phyloP scores from a whole-genome alignment of 2,888 invertebrate genomes.

The Perizoma flavofasciatum region DNA sequence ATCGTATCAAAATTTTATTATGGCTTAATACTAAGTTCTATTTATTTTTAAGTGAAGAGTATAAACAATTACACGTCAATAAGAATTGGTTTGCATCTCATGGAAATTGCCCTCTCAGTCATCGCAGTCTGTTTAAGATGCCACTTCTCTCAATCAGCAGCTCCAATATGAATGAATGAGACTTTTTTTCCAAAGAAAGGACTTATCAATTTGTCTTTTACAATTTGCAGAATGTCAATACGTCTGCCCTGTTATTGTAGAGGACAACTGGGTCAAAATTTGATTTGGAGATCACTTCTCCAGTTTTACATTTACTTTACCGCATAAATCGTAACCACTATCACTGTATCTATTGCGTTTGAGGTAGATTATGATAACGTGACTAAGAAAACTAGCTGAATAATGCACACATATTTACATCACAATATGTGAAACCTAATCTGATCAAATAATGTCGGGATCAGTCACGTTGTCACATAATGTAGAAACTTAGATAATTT shows the following conservation, averaged over 20 bases:
- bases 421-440: not conserved
- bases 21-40: too few species aligned
- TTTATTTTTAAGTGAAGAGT: too few species aligned
- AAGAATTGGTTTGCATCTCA: not conserved
- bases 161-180: conserved; percentile 54
- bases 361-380: conserved; percentile 9
- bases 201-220: conserved; percentile 79
- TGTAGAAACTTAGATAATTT: not conserved
- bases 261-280: conserved; percentile 27
- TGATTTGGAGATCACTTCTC: conserved; percentile 15
- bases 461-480: not conserved
- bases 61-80: too few species aligned
- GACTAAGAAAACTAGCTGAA: conserved; percentile 5
- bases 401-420: conserved; percentile 11
- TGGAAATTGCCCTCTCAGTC: conserved; percentile 50
- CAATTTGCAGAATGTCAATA: conserved; percentile 80
- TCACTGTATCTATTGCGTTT: conserved; percentile 4
- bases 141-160: conserved; percentile 60
- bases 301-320: conserved; percentile 5
- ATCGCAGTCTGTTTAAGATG: conserved; percentile 39
- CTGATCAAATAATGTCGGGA: not conserved
- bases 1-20: too few species aligned
- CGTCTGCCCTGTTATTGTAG: conserved; percentile 47
- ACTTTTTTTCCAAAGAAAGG: conserved; percentile 56
- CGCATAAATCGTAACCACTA: conserved; percentile 15